A percentile compares a stretch with the other conserved stretches of the same genome.
phyloP scores from a whole-genome alignment of 2,888 invertebrate genomes.

The Drosophila lutescens region DNA sequence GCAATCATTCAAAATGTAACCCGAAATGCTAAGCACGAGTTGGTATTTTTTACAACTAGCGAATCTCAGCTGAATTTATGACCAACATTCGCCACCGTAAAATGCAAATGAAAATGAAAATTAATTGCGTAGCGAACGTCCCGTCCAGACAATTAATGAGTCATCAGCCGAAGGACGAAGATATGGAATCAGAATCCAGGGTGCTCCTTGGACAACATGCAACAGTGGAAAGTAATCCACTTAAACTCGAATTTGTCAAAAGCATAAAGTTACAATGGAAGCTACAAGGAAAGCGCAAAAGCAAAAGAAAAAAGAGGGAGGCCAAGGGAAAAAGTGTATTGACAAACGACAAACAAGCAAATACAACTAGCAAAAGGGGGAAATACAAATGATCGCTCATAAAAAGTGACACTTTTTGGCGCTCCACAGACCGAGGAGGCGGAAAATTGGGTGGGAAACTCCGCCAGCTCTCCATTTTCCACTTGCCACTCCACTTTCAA shows the following conservation, averaged over 20 bases:
- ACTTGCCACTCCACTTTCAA: conserved; percentile 43
- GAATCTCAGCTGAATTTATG: conserved; percentile 44
- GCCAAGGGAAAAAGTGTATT: conserved; percentile 35
- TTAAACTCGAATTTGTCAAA: conserved; percentile 78
- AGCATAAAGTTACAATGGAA: conserved; percentile 61
- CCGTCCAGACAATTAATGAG: conserved; percentile 66
- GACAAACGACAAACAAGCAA: conserved; percentile 57
- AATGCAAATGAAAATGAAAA: conserved; percentile 57
- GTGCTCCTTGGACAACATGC: conserved; percentile 13
- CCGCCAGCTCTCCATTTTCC: background rate
- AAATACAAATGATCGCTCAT: conserved; percentile 76
- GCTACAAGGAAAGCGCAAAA: conserved; percentile 18
- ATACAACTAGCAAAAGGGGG: conserved; percentile 48
- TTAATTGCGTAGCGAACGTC: conserved; percentile 53
- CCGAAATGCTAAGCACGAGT: conserved; percentile 24
- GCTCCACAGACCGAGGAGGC: conserved; percentile 13
- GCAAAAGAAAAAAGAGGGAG: conserved; percentile 2
- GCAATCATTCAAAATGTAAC: conserved; percentile 29
- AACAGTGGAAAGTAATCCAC: conserved; percentile 74
- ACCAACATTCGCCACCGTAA: conserved; percentile 10
- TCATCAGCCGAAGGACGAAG: conserved; percentile 52
- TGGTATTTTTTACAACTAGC: conserved; percentile 18
- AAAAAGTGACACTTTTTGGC: conserved; percentile 78
- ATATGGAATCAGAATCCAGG: conserved; percentile 36
- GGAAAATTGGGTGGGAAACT: conserved; percentile 4